Base-by-base conservation (phyloP, 2,797 vertebrate species). In the Anolis apletophallus region DNA sequence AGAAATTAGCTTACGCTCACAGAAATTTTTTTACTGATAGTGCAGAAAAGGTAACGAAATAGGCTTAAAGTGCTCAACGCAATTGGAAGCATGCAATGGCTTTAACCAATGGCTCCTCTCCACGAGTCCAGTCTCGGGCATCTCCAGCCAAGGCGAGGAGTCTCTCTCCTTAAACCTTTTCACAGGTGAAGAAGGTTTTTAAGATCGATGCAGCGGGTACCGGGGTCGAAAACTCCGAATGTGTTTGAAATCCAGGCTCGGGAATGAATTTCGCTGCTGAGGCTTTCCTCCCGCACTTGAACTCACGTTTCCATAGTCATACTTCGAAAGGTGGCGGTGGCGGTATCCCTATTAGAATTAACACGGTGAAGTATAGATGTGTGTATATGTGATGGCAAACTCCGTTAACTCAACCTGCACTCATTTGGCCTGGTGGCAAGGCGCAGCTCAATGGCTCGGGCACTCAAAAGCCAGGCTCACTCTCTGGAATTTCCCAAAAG, bases 291-390 rank as follows among this genome's bases (percentile, higher is more conserved):
- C 16, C 36, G 34, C 23, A 1, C 19, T 23, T 26, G 16, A 23
- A 40, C 26, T 32, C 52, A 11, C 8, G 8, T 40, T 80, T 84
- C 46, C 32, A 32, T 67, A 46, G 57, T 36, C 29, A 67, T 23
- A 59, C 71, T 55, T 80, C 8, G 29, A 68, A 74, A 68, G 23
- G 29, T 26, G 46, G 19, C 16, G 50, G 34, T 32, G 8, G 29
- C 64, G 84, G 82, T n/a, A n/a, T n/a, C 89, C 84, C 89, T 46
- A 80, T 84, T 74, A 83, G 89, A 69, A 59, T 12, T 32, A 89
- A 85, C 11, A 91, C 1, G 26, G 61, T 64, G 61, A 29, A 64
- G 12, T 76, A 23, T 32, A n/a, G 59, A 67, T 52, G 29, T 34
- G 26, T 34, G 80, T 23, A 64, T 23, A 64, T 34, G 64, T 54